Evolutionary conservation across 2,797 vertebrate genomes (phyloP), one percentile per base, ranked within the genome.

Genomic region (Crenichthys baileyi): DNA sequence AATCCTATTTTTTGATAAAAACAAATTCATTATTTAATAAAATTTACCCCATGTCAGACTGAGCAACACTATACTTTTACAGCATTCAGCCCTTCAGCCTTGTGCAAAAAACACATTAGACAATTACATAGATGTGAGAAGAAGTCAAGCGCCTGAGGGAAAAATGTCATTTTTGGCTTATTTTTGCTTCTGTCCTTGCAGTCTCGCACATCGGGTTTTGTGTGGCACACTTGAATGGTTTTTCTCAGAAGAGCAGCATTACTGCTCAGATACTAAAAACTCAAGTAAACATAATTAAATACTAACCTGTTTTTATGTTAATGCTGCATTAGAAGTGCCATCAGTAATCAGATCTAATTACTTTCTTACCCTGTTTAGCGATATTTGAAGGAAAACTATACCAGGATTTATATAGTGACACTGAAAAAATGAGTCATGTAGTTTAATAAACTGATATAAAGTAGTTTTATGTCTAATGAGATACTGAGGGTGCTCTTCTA

Each of bases 101-200:
- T 24, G 51, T 80, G 79, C 78, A 72, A 73, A 78, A 81, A 80
- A 73, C 72, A 41, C 70, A 72, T 89, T 58, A 90, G 91, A 93
- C 89, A 90, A 88, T 91, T 89, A 82, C 85, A 88, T 65, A 81
- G 76, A 93, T 88, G 79, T 86, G 89, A 93, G 82, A 82, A 72
- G 82, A 91, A 82, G 81, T 79, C n/a, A 36, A 78, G 72, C 75
- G 82, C 89, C 88, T 85, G 72, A 83, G 89, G 91, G 77, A 72
- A 80, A 67, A 68, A 77, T 44, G 78, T 75, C 31, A 70, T 60
- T 77, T 76, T 76, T 75, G 77, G 81, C 83, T 90, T 86, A 85
- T 81, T 91, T 87, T 89, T 61, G 86, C 55, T 76, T 79, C 31
- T 86, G 79, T 82, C 84, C 70, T 90, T 73, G 48, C 68, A 60